These are phyloP conservation scores for Myotis findleyi DNA, from an alignment of 2,797 vertebrate genomes.

Conservation along the genomic window DNA sequence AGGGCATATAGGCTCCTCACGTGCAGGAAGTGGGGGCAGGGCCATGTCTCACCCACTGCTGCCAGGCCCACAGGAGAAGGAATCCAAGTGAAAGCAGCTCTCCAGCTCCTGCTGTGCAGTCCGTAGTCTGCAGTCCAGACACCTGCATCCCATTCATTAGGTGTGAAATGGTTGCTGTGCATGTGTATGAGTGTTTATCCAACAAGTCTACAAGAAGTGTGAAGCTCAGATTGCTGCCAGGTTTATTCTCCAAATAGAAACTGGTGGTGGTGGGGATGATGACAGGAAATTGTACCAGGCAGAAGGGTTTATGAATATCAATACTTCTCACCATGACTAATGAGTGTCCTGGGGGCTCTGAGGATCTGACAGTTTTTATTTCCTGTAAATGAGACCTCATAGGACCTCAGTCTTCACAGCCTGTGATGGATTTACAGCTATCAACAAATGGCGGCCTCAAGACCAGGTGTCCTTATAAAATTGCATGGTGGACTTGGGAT, in stretches of 20 bases:
- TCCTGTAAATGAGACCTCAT: not conserved
- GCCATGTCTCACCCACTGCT: not conserved
- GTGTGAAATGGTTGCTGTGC: conserved; percentile 47
- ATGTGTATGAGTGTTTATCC: conserved; percentile 54
- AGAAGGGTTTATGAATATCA: conserved; percentile 48
- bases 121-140: not conserved
- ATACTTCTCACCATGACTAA: conserved; percentile 54
- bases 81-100: not conserved
- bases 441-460: not conserved
- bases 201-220: conserved; percentile 48
- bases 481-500: not conserved
- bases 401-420: not conserved
- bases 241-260: conserved; percentile 61
- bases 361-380: conserved; percentile 37
- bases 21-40: not conserved
- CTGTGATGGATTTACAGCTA: not conserved
- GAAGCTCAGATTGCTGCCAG: conserved; percentile 20
- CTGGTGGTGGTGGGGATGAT: not conserved
- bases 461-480: not conserved
- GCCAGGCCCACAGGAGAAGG: not conserved
- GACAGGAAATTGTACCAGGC: not conserved
- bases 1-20: rapidly evolving
- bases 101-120: not conserved
- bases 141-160: not conserved
- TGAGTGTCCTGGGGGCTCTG: not conserved